Percentiles rank a stretch among this genome's conserved stretches.
Conservation (phyloP, 2,797 vertebrate genomes). For the Eospalax fontanierii region DNA sequence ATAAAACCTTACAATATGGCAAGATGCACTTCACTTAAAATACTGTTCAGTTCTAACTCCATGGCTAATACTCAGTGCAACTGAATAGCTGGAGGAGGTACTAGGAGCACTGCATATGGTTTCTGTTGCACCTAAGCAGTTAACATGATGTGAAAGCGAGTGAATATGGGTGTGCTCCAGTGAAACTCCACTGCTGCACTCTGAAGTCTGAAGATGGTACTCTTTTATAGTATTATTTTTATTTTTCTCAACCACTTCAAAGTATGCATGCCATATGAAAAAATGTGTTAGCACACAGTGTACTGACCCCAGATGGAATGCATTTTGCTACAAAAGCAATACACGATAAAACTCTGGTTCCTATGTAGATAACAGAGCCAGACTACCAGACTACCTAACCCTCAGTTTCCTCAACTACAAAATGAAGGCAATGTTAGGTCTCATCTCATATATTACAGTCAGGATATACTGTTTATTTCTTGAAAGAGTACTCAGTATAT, state of each 20-base stretch:
- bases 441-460: not conserved
- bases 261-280: not conserved
- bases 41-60: not conserved
- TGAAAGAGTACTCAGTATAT: not conserved
- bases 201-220: not conserved
- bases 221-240: conserved; percentile 60
- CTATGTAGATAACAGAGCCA: not conserved
- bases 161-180: not conserved
- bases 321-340: conserved; percentile 5
- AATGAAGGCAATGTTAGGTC: conserved; percentile 3
- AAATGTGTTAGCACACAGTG: not conserved
- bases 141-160: not conserved
- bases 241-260: conserved; percentile 19
- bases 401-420: conserved; percentile 17
- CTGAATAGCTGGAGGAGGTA: not conserved
- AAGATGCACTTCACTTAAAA: not conserved
- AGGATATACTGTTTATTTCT: conserved; percentile 7
- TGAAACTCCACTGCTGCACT: not conserved
- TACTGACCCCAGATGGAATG: not conserved
- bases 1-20: not conserved
- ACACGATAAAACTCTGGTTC: conserved; percentile 8
- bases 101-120: not conserved
- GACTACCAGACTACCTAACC: not conserved
- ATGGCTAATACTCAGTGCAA: not conserved
- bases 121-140: conserved; percentile 3